phyloP scores from a whole-genome alignment of 1,140 invertebrate genomes.

The Drosophila tani region DNA sequence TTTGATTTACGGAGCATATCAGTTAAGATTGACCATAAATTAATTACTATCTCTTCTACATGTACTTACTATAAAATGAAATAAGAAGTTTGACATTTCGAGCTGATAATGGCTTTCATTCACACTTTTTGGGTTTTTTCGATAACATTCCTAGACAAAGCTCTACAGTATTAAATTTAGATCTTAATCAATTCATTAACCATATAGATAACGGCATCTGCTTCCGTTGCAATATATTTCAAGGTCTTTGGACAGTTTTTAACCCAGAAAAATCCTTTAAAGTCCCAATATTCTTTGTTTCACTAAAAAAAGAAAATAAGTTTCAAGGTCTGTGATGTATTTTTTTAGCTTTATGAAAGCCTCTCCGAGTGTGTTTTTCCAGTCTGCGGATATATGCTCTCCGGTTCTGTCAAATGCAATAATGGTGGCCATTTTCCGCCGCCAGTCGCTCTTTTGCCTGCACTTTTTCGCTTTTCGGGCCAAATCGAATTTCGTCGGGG shows the following conservation, averaged over 20 bases:
- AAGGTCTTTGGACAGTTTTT: too few species aligned
- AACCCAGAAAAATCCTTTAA: neutral
- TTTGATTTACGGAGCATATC: constrained; percentile 15
- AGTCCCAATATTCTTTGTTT: neutral
- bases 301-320: too few species aligned
- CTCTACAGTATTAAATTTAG: neutral
- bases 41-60: neutral
- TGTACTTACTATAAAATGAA: neutral
- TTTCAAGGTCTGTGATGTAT: too few species aligned
- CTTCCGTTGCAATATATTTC: constrained; percentile 3
- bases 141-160: neutral
- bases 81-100: neutral
- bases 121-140: constrained; percentile 1
- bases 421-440: neutral
- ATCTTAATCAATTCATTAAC: neutral
- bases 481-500: constrained; percentile 52
- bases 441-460: neutral
- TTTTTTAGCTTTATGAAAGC: neutral
- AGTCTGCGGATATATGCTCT: neutral
- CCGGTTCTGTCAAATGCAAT: constrained; percentile 13
- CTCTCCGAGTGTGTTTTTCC: neutral
- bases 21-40: constrained; percentile 14
- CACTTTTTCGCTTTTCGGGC: constrained; percentile 18
- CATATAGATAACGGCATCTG: neutral
- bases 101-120: constrained; percentile 13